Conservation (phyloP, 2,888 invertebrate species). For the Cyrtodaria siliqua region DNA sequence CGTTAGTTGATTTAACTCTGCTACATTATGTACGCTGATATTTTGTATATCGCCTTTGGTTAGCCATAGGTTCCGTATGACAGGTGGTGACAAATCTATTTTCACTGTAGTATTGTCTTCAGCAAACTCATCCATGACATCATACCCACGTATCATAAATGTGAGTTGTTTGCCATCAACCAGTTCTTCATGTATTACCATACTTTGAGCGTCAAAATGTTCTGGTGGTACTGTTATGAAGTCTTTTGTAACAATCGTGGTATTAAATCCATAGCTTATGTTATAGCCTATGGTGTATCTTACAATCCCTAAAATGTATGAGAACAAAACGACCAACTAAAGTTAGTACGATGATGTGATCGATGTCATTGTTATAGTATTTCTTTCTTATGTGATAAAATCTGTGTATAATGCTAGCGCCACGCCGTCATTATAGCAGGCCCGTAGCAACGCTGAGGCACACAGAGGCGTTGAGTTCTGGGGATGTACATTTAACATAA, state of each 20-base stretch:
- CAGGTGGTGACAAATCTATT: conserved; percentile 51
- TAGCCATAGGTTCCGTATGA: conserved; percentile 59
- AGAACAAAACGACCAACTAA: no score
- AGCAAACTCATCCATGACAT: conserved; percentile 37
- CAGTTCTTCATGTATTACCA: conserved; percentile 16
- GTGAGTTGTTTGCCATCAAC: conserved; percentile 51
- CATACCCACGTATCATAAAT: conserved; percentile 43
- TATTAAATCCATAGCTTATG: background rate
- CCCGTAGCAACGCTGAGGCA: no score
- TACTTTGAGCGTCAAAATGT: conserved; percentile 24
- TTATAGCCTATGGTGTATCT: background rate
- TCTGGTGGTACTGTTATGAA: conserved; percentile 10
- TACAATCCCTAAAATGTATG: background rate
- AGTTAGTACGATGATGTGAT: no score
- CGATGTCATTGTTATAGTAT: no score
- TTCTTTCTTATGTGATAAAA: no score
- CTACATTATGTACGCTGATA: conserved; percentile 59
- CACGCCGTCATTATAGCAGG: no score
- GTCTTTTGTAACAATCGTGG: background rate
- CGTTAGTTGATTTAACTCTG: background rate
- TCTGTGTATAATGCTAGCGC: no score
- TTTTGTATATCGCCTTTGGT: conserved; percentile 60
- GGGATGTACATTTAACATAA: no score
- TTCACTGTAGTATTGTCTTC: conserved; percentile 53
- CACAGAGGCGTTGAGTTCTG: no score